Base-by-base conservation (phyloP, 2,113 vertebrate species). In the Dasypus novemcinctus region DNA sequence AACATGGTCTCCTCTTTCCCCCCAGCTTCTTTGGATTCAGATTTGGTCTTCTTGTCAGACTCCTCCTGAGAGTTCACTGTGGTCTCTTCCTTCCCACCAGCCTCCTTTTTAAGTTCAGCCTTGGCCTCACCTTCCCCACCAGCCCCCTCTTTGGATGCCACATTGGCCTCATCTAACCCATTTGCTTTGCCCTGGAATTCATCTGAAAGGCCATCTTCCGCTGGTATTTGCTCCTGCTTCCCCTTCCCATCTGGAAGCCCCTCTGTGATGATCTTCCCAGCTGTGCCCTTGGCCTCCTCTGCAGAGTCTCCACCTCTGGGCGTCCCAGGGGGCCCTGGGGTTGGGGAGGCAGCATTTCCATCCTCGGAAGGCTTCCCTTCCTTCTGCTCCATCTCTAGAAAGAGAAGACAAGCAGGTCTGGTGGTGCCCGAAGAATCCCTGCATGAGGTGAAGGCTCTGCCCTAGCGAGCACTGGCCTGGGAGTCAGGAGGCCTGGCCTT, bases 311-410 rank as follows among this genome's bases (percentile, higher is more conserved):
- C 43, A 36, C 25, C n/a, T 59, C 85, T 84, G 21, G 36, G 61
- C 0, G 12, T 41, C 36, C 10, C 87, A 0, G 23, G 57, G 43
- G 76, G 36, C 52, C 87, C 93, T 63, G 64, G 0, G 15, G 41
- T 31, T 46, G 89, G 93, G 21, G 87, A 86, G 25, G 59, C 31
- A 4, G 79, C 4, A 41, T 66, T 36, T 41, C 76, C 86, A 3
- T 96, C 83, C 66, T 87, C 94, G 23, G 74, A 57, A 27, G 36
- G 25, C 54, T 81, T 84, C 54, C 4, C 92, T 49, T 95, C 91
- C 75, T 97, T 88, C 57, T 15, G 92, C 21, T 97, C 97, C 97
- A 98, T 97, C 33, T 95, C 97, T 98, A 81, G 75, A 91, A 97
- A 92, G 91, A 96, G 41, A 95, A 83, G 66, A 79, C 46, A 64